A percentile compares a stretch with the other conserved stretches of the same genome.
These are phyloP conservation scores for Xiphias gladius DNA, from an alignment of 2,113 vertebrate genomes.

Conservation along the genomic window DNA sequence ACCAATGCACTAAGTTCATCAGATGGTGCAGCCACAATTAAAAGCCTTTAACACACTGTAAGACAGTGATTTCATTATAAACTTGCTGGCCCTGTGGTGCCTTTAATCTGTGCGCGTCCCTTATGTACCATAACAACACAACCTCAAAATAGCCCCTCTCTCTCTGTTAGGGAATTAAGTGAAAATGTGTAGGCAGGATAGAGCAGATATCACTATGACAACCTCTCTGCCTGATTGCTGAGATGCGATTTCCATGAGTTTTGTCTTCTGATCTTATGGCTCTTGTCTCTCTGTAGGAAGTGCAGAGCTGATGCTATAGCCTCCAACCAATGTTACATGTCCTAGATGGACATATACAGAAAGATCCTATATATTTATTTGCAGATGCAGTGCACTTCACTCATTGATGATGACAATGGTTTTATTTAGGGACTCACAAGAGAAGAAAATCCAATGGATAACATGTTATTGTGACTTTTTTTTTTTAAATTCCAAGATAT, in stretches of 20 bases:
- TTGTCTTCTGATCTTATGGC: constrained; percentile 41
- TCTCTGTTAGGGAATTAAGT: constrained; percentile 70
- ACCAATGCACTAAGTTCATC: not conserved
- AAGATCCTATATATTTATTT: not conserved
- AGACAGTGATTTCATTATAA: constrained; percentile 33
- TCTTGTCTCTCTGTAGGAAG: constrained; percentile 48
- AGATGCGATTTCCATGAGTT: constrained; percentile 62
- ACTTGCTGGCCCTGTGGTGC: constrained; percentile 24
- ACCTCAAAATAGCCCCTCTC: constrained; percentile 75
- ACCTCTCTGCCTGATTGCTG: constrained; percentile 73
- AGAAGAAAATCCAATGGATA: not conserved
- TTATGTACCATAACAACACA: constrained; percentile 65
- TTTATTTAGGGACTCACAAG: not conserved
- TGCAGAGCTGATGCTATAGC: constrained; percentile 7
- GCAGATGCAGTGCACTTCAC: too few species aligned
- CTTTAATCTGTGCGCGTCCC: constrained; percentile 49
- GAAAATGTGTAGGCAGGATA: constrained; percentile 71
- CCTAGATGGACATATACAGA: not conserved
- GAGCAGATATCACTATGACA: constrained; percentile 83
- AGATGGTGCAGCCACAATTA: constrained; percentile 11
- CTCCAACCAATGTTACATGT: not conserved
- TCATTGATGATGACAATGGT: not conserved
- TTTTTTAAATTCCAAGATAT: not conserved
- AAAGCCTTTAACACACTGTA: not conserved
- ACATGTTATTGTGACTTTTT: too few species aligned